Evolutionary conservation across 1,140 invertebrate genomes (phyloP).

Genomic region (Platorchestia sp.): DNA sequence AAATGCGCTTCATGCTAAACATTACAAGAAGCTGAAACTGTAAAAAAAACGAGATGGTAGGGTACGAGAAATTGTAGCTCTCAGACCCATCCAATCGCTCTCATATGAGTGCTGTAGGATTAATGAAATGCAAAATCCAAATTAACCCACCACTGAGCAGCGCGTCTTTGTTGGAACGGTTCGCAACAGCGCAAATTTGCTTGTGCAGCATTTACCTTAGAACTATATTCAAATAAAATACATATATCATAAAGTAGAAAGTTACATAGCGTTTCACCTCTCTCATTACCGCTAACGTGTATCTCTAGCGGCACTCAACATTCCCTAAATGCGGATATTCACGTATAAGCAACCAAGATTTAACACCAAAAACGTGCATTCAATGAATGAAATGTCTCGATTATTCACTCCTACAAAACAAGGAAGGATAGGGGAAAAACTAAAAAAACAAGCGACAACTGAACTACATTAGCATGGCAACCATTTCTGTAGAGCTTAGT

Average conservation of each 20-base stretch:
- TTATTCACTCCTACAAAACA: not conserved
- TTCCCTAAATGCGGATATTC: not conserved
- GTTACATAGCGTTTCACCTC: not conserved
- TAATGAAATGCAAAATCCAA: not conserved
- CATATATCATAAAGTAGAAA: not conserved
- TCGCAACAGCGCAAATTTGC: not conserved
- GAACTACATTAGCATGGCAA: not conserved
- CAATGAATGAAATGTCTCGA: not conserved
- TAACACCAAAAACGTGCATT: not conserved
- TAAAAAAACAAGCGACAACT: not conserved
- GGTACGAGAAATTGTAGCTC: not conserved
- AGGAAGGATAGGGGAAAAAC: not conserved
- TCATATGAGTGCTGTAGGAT: not conserved
- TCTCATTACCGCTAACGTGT: not conserved
- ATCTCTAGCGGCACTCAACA: not conserved
- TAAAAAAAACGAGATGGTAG: not conserved
- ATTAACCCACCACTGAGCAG: not conserved
- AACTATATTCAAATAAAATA: not conserved
- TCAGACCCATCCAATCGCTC: not conserved
- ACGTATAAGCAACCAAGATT: not conserved
- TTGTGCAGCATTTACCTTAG: not conserved
- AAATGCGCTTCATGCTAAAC: not conserved
- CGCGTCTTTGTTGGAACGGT: not conserved
- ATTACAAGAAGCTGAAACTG: no score
- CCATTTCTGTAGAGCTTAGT: no score